A percentile compares a stretch with the other conserved stretches of the same genome.
Evolutionary conservation across 2,797 vertebrate genomes (phyloP).

Genomic region (Anguilla anguilla): DNA sequence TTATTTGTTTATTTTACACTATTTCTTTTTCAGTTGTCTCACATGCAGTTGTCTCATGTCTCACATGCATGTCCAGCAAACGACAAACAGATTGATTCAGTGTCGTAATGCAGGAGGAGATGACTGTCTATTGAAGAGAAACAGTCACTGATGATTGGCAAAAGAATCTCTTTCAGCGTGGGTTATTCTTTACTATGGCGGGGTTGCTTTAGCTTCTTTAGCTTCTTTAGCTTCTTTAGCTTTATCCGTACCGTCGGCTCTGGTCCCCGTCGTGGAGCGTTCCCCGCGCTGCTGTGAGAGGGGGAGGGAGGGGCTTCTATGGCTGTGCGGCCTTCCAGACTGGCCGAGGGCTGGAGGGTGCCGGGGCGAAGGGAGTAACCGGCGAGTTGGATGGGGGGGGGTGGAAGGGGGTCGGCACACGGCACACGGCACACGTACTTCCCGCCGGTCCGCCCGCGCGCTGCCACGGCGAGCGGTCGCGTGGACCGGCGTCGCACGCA

Average conservation of each 20-base stretch:
- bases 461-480: neutral
- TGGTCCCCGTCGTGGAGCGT: neutral
- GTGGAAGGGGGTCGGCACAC: neutral
- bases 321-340: constrained; percentile 62
- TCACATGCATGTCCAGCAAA: neutral
- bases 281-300: neutral
- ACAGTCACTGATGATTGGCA: neutral
- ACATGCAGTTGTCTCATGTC: neutral
- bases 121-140: neutral
- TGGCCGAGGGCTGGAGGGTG: constrained; percentile 55
- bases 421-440: neutral
- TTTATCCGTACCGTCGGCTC: neutral
- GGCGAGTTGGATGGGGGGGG: neutral
- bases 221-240: neutral
- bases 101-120: neutral
- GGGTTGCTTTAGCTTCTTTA: neutral
- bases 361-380: constrained; percentile 20
- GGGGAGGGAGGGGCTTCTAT: constrained; percentile 42
- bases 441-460: neutral
- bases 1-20: neutral
- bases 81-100: neutral
- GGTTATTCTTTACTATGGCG: neutral
- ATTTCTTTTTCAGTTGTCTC: neutral
- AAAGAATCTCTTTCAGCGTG: neutral
- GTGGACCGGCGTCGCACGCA: neutral